phyloP scores from a whole-genome alignment of 2,797 vertebrate species.

The Anolis apletophallus region DNA sequence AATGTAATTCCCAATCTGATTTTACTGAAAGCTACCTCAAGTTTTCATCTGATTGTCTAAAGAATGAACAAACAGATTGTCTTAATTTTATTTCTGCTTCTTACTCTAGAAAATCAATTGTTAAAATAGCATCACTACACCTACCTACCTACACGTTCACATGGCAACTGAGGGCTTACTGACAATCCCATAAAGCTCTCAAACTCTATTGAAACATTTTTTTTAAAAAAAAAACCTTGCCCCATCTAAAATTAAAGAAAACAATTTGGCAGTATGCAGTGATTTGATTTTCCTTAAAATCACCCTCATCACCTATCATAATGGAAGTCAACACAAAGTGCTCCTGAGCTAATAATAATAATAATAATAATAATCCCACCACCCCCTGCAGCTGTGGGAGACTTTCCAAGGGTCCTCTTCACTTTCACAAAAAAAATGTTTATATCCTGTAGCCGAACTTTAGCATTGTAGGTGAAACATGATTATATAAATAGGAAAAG shows the following conservation, averaged over 20 bases:
- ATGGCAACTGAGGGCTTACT: too few relatives aligned
- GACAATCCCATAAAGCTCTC: too few relatives aligned
- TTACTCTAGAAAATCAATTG: background rate
- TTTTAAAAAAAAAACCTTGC: too few relatives aligned
- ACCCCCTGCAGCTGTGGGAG: background rate
- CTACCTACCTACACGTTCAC: too few relatives aligned
- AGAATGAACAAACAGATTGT: background rate
- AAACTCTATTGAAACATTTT: too few relatives aligned
- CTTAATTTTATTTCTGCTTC: slow-evolving; percentile 16
- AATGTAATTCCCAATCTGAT: slow-evolving; percentile 11
- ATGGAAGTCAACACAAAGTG: background rate
- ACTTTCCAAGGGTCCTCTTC: background rate
- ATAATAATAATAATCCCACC: too few relatives aligned
- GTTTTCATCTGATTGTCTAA: slow-evolving; percentile 13
- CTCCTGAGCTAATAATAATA: too few relatives aligned
- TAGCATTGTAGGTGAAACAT: too few relatives aligned
- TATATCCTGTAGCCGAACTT: too few relatives aligned
- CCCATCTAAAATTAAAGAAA: too few relatives aligned
- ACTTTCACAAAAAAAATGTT: background rate
- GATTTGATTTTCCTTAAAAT: too few relatives aligned
- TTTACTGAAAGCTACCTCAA: background rate
- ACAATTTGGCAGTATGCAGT: too few relatives aligned
- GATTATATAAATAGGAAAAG: background rate
- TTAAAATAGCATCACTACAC: background rate
- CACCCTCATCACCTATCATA: background rate